Conservation (phyloP, 1,140 invertebrate genomes). For the Meloidogyne chitwoodi region DNA sequence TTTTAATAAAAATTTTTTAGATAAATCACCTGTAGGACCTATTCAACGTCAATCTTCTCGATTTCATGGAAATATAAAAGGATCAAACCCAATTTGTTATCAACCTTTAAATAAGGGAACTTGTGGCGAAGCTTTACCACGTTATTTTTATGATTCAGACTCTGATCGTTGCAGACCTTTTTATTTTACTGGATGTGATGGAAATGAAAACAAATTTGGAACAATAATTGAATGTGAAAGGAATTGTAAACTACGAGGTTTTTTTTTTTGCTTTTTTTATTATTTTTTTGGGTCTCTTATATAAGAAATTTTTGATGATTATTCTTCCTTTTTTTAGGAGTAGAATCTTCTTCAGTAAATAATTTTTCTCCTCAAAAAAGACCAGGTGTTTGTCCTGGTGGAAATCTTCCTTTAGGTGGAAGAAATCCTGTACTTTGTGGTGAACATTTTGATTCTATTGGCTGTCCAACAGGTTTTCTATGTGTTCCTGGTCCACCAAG, state of each 20-base stretch:
- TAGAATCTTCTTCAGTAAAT: conserved; percentile 34
- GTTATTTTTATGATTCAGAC: conserved; percentile 55
- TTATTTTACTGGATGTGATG: conserved; percentile 56
- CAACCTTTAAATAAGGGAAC: conserved; percentile 42
- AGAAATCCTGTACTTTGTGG: conserved; percentile 56
- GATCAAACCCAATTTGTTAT: conserved; percentile 45
- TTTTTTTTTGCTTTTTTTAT: background rate
- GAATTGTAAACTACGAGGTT: conserved; percentile 65
- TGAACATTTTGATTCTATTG: conserved; percentile 56
- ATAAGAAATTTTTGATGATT: too few species aligned
- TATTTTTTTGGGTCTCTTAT: background rate
- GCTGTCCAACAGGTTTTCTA: conserved; percentile 53
- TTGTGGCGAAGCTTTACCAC: conserved; percentile 46
- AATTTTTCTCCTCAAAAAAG: conserved; percentile 28
- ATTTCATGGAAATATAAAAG: background rate
- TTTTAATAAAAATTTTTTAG: conserved; percentile 9
- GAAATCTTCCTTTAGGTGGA: conserved; percentile 49
- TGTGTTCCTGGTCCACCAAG: conserved; percentile 55
- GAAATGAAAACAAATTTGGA: conserved; percentile 60
- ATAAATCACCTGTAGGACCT: conserved; percentile 14
- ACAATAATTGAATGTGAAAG: conserved; percentile 72
- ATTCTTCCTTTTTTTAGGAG: too few species aligned
- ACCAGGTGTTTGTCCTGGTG: conserved; percentile 47
- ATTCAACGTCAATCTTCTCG: background rate
- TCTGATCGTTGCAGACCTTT: conserved; percentile 54